Percentiles rank a stretch among this genome's conserved stretches.
phyloP scores from a whole-genome alignment of 1,140 invertebrate species.

The Leguminivora glycinivorella region DNA sequence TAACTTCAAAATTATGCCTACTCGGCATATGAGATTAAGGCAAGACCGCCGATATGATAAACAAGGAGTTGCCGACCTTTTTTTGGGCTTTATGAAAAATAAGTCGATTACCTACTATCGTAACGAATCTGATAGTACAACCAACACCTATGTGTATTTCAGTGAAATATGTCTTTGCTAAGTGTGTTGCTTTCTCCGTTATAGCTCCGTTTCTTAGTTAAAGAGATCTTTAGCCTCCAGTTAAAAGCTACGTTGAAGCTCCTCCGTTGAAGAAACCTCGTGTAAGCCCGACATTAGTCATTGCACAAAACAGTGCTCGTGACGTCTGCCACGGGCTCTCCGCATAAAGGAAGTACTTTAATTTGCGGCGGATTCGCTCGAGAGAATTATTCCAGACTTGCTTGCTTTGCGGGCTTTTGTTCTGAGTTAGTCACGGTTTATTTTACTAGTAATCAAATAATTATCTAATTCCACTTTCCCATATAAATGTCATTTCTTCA shows the following conservation, averaged over 20 bases:
- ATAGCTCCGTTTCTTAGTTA: not conserved
- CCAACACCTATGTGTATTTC: not conserved
- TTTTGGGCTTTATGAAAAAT: no score
- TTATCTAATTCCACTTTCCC: not conserved
- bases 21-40: no score
- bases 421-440: not conserved
- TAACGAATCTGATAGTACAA: no score
- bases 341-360: slow-evolving; percentile 24
- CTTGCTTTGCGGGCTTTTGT: slow-evolving; percentile 9
- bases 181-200: not conserved
- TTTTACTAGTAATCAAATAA: not conserved
- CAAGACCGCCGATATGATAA: no score
- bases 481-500: no score
- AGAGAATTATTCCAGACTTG: slow-evolving; percentile 23
- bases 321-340: slow-evolving; percentile 21
- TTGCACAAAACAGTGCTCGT: slow-evolving; percentile 1
- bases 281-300: slow-evolving; percentile 9
- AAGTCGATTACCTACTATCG: no score
- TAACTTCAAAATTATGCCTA: no score
- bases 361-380: slow-evolving; percentile 11
- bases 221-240: not conserved
- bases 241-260: not conserved
- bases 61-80: no score
- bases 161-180: not conserved
- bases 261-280: no score